Evolutionary conservation across 1,140 invertebrate species (phyloP), one percentile per base, ranked within the genome.

Genomic region (Nephotettix cincticeps): DNA sequence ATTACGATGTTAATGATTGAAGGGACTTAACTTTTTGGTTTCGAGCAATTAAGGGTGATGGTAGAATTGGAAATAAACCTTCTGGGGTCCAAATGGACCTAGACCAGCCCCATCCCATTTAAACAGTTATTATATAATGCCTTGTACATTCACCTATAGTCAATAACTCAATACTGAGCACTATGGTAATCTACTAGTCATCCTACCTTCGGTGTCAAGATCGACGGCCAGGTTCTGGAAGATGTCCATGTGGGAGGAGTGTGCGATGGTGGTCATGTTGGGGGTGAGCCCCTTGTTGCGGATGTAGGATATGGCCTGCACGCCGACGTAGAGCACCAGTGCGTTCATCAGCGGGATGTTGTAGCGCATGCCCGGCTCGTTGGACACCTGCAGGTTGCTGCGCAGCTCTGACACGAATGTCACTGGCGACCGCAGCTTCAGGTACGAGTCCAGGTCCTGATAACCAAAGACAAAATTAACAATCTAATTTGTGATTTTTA

Each of bases 161-260:
- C n/a, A n/a, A n/a, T n/a, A n/a, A n/a, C n/a, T n/a, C n/a, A n/a
- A n/a, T n/a, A n/a, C n/a, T n/a, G n/a, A n/a, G n/a, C n/a, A n/a
- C n/a, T n/a, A n/a, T n/a, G n/a, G n/a, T n/a, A n/a, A n/a, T n/a
- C n/a, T n/a, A n/a, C n/a, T n/a, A n/a, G n/a, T n/a, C n/a, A n/a
- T 71, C 70, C 75, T 73, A 81, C 97, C 97, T 84, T 99, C 97
- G 14, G 95, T 98, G 80, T 99, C 97, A 32, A 99, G 87, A 82
- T 98, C 95, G 1, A 99, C 96, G 17, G 95, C 95, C 72, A 99
- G 86, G 84, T 99, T 99, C 82, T 99, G 97, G 86, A 99, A 99
- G 71, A 99, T 99, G 79, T 99, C 98, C 96, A 99, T 99, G 79
- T 98, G 97, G 0, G 97, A 91, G 23, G 96, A 97, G 78, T 99